phyloP scores from a whole-genome alignment of 1,140 invertebrate species.

The Sitodiplosis mosellana region DNA sequence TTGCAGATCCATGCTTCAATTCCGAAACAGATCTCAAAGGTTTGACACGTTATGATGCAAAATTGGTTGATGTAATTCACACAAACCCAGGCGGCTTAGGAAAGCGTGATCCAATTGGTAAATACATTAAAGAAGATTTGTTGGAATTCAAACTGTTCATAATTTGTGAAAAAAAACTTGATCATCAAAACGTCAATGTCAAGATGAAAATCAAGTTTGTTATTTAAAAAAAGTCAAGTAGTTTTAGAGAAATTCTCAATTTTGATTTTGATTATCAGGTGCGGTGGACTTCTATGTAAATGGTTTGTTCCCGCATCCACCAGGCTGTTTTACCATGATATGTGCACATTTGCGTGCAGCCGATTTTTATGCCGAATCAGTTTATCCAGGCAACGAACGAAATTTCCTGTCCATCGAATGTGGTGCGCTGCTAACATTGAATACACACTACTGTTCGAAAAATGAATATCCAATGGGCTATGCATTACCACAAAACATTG shows the following conservation, averaged over 20 bases:
- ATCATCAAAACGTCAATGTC: no score
- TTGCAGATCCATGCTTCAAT: slow-evolving; percentile 41
- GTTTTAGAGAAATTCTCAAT: no score
- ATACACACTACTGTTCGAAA: neutral
- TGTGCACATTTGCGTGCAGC: neutral
- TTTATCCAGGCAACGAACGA: neutral
- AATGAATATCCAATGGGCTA: slow-evolving; percentile 14
- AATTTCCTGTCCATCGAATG: neutral
- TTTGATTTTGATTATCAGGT: slow-evolving; percentile 22
- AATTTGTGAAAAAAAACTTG: no score
- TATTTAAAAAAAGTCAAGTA: no score
- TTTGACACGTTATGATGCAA: slow-evolving; percentile 31
- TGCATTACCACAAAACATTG: slow-evolving; percentile 7
- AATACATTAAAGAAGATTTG: no score
- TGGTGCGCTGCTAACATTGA: neutral
- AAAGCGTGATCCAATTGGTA: slow-evolving; percentile 32
- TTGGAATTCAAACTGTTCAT: no score
- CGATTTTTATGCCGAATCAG: neutral
- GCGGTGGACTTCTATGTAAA: slow-evolving; percentile 67
- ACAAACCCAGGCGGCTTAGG: slow-evolving; percentile 53
- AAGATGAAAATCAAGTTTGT: no score
- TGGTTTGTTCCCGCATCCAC: slow-evolving; percentile 10
- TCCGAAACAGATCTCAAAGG: slow-evolving; percentile 28
- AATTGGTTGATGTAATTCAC: slow-evolving; percentile 54
- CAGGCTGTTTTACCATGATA: neutral